These are phyloP conservation scores for Criorhina ranunculi DNA, from an alignment of 2,888 invertebrate species.

Conservation along the genomic window DNA sequence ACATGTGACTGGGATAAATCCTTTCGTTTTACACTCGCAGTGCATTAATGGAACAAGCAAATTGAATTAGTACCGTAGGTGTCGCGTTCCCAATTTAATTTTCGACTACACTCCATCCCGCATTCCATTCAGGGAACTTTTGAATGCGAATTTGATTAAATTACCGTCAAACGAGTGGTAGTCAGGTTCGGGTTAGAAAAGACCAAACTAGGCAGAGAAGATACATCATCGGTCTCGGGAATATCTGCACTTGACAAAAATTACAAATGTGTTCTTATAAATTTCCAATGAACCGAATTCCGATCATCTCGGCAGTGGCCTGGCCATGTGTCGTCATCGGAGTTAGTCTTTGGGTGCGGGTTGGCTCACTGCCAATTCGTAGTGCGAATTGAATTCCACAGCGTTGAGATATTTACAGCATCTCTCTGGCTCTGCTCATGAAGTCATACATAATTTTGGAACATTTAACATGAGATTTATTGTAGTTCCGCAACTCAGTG, in stretches of 20 bases:
- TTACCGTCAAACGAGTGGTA: conserved; percentile 33
- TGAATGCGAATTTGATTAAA: conserved; percentile 73
- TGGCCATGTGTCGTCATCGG: conserved; percentile 21
- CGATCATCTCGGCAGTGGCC: conserved; percentile 57
- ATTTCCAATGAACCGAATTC: conserved; percentile 72
- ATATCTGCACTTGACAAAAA: conserved; percentile 74
- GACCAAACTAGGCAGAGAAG: conserved; percentile 20
- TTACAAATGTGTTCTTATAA: conserved; percentile 74
- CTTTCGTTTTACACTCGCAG: conserved; percentile 71
- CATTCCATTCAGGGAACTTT: conserved; percentile 35
- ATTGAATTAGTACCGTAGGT: conserved; percentile 75
- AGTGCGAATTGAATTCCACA: conserved; percentile 70
- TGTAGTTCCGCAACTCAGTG: conserved; percentile 69
- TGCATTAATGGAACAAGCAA: conserved; percentile 75
- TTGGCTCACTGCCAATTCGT: conserved; percentile 69
- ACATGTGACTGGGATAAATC: conserved; percentile 74
- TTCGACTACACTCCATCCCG: conserved; percentile 12
- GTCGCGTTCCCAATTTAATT: conserved; percentile 71
- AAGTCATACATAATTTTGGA: conserved; percentile 77
- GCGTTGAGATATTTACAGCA: conserved; percentile 64
- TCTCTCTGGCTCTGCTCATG: conserved; percentile 67
- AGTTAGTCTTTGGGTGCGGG: conserved; percentile 19
- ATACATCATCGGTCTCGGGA: conserved; percentile 41
- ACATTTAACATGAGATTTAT: conserved; percentile 77
- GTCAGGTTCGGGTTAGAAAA: not conserved